Evolutionary conservation across 2,113 vertebrate genomes (phyloP).

Genomic region (Onychorhynchus coronatus): DNA sequence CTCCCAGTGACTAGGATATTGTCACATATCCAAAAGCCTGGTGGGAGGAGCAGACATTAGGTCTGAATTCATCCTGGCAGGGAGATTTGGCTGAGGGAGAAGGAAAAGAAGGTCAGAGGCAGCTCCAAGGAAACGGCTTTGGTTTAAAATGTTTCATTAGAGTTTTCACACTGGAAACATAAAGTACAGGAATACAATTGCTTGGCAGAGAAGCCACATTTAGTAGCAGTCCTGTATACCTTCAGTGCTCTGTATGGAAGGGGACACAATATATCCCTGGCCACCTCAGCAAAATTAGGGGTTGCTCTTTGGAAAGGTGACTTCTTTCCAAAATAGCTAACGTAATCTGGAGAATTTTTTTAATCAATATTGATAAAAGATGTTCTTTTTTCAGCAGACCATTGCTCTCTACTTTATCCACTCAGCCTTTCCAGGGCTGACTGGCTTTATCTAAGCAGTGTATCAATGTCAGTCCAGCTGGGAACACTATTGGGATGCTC

Average conservation of each 20-base stretch:
- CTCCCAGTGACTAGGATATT: slow-evolving; percentile 42
- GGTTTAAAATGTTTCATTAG: slow-evolving; percentile 47
- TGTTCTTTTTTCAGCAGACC: not conserved
- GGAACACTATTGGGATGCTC: not conserved
- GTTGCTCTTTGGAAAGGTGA: not conserved
- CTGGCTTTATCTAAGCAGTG: not conserved
- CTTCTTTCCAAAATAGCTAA: not conserved
- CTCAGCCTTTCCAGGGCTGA: not conserved
- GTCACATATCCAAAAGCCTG: slow-evolving; percentile 56
- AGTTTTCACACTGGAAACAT: slow-evolving; percentile 31
- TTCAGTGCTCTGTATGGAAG: not conserved
- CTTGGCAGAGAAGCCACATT: not conserved
- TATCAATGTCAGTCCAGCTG: not conserved
- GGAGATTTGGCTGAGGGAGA: slow-evolving; percentile 5
- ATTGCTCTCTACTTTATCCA: not conserved
- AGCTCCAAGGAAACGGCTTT: slow-evolving; percentile 60
- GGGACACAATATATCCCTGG: not conserved
- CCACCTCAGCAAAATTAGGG: not conserved
- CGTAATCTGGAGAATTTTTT: not conserved
- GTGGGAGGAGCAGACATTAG: slow-evolving; percentile 60
- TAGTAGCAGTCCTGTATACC: not conserved
- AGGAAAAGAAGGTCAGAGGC: slow-evolving; percentile 54
- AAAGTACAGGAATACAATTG: slow-evolving; percentile 2
- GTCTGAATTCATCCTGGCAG: slow-evolving; percentile 59
- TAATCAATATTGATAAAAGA: not conserved